These are phyloP conservation scores for Paramisgurnus dabryanus DNA, from an alignment of 2,113 vertebrate species.

Conservation along the genomic window DNA sequence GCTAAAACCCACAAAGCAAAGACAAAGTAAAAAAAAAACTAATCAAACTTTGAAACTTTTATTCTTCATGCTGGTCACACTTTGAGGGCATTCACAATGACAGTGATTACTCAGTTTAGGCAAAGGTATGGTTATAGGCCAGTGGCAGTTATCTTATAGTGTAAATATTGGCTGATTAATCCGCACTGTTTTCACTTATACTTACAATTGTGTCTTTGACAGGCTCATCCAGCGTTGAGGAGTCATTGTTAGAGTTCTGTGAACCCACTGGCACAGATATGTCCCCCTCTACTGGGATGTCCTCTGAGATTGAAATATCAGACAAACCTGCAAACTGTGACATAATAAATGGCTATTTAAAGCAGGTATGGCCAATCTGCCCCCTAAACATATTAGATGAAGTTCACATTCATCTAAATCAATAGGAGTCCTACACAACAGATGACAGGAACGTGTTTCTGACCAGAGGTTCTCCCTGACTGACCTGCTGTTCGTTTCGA, in stretches of 20 bases:
- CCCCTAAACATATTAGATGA: not conserved
- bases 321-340: constrained; percentile 88
- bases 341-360: not conserved
- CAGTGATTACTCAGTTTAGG: too few species aligned
- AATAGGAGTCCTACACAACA: not conserved
- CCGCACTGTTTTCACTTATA: constrained; percentile 36
- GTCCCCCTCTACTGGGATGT: constrained; percentile 91
- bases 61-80: too few species aligned
- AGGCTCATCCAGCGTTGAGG: constrained; percentile 92
- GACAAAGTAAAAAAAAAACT: not conserved
- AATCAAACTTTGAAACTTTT: not conserved
- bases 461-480: not conserved
- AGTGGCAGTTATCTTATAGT: not conserved
- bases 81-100: too few species aligned
- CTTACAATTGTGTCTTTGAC: constrained; percentile 91
- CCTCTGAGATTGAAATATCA: constrained; percentile 87
- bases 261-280: constrained; percentile 85
- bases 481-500: not conserved
- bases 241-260: constrained; percentile 78
- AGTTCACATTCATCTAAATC: not conserved
- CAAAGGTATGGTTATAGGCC: not conserved
- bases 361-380: not conserved
- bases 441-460: not conserved
- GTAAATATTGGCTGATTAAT: not conserved
- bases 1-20: constrained; percentile 69